Base-by-base conservation (phyloP, 2,888 invertebrate species). In the Ceramica pisi region DNA sequence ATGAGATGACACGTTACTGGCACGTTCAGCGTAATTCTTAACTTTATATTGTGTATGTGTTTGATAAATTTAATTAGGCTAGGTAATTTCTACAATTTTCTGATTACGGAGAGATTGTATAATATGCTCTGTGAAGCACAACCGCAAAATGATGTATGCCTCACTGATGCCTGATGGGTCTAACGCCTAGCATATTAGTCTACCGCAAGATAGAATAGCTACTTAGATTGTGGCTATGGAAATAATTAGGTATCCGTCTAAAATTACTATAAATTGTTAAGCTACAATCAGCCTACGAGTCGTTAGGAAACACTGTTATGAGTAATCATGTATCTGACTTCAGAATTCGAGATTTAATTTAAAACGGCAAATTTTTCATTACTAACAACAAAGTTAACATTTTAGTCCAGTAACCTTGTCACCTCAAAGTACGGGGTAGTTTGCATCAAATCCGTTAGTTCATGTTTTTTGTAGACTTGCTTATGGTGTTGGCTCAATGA, bases 181-280 rank as follows among this genome's bases (percentile, higher is more conserved):
- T 53, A 35, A 57, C 16, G 23, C 16, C 46, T 16, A 10, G 23
- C 2, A 56, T 31, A 21, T 44, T 53, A 48, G 51, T 35, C 6
- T 38, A 81, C 78, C 81, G 35, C 78, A 81, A 65, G 21, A 44
- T 56, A 64, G 35, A 38, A 64, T 56, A 46, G 38, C 44, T 38
- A n/a, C n/a, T n/a, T n/a, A 16, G 12, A 35, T 4, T 56, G 51
- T 31, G 56, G 55, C 55, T 23, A 12, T 10, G 9, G 56, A 63
- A 51, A 53, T 48, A n/a, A 31, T 19, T 19, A 19, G 44, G 23
- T 10, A 55, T 44, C 21, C 26, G 26, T 59, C 46, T 38, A 12
- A 60, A 21, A 71, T 44, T 12, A 5, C 16, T 35, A 14, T 60
- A 26, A 21, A 46, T 26, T 38, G 6, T 7, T 21, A 16, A 44